phyloP scores from a whole-genome alignment of 2,797 vertebrate species.

The Halcyon smyrnensis region DNA sequence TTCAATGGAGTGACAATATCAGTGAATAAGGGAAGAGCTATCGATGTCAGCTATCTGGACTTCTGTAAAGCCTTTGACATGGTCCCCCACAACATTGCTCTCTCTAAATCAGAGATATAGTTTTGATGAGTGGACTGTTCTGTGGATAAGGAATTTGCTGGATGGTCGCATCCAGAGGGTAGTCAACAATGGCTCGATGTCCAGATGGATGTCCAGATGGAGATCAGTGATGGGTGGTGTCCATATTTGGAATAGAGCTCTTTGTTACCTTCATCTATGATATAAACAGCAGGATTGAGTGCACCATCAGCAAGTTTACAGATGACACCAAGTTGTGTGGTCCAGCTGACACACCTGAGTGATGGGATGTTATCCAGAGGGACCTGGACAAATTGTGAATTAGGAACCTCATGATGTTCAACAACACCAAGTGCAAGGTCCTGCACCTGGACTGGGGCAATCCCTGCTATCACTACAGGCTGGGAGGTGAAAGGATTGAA shows the following conservation, averaged over 20 bases:
- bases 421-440: too few species aligned
- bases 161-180: neutral
- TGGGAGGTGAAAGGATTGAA: too few species aligned
- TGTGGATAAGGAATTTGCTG: neutral
- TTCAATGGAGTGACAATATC: neutral
- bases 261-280: neutral
- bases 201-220: neutral
- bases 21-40: neutral
- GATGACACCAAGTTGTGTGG: too few species aligned
- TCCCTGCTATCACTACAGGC: too few species aligned
- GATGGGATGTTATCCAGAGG: too few species aligned
- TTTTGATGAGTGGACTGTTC: neutral
- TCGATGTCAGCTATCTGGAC: neutral
- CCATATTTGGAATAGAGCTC: too few species aligned
- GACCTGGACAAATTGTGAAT: too few species aligned
- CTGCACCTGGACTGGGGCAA: too few species aligned
- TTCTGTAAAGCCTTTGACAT: neutral
- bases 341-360: too few species aligned
- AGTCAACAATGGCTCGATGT: neutral
- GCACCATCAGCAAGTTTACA: too few species aligned
- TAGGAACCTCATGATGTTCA: too few species aligned
- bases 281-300: neutral
- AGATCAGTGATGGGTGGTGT: neutral
- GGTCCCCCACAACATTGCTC: too few species aligned
- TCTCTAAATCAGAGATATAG: neutral